Conservation (phyloP, 2,113 vertebrate genomes). For the Zosterops japonicus region DNA sequence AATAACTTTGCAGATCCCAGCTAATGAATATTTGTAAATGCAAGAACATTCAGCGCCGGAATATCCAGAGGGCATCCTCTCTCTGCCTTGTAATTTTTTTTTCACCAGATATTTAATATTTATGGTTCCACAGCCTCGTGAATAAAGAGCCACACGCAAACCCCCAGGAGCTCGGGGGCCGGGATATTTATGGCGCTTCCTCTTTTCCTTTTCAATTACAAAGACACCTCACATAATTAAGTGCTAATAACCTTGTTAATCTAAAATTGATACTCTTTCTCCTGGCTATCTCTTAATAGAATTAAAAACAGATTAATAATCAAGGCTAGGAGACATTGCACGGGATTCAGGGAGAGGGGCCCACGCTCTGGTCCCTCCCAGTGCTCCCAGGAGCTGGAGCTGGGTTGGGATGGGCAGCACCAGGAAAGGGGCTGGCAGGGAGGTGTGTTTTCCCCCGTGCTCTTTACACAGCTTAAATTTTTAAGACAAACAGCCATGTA, state of each 20-base stretch:
- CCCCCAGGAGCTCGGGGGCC: constrained; percentile 41
- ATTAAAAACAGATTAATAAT: constrained; percentile 62
- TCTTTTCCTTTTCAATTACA: constrained; percentile 71
- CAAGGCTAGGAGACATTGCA: not conserved
- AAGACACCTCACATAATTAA: constrained; percentile 68
- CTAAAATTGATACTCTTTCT: constrained; percentile 70
- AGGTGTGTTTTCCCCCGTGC: not conserved
- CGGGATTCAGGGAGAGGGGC: not conserved
- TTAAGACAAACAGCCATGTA: constrained; percentile 58
- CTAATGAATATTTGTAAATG: constrained; percentile 66
- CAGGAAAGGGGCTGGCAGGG: not conserved
- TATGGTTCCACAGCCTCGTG: constrained; percentile 22
- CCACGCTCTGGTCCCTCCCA: fast-evolving
- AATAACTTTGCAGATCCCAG: constrained; percentile 32
- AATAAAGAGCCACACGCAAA: not conserved
- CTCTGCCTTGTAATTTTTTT: constrained; percentile 3
- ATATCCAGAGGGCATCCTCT: constrained; percentile 22
- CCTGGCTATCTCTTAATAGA: constrained; percentile 66
- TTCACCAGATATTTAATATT: constrained; percentile 51
- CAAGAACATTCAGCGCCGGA: not conserved
- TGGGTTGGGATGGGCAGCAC: not conserved
- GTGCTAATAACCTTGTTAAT: constrained; percentile 75
- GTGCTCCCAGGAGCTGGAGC: not conserved
- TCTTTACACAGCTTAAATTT: not conserved
- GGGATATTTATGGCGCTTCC: constrained; percentile 37